phyloP scores from a whole-genome alignment of 2,888 invertebrate species.

The Nomada hirtipes region DNA sequence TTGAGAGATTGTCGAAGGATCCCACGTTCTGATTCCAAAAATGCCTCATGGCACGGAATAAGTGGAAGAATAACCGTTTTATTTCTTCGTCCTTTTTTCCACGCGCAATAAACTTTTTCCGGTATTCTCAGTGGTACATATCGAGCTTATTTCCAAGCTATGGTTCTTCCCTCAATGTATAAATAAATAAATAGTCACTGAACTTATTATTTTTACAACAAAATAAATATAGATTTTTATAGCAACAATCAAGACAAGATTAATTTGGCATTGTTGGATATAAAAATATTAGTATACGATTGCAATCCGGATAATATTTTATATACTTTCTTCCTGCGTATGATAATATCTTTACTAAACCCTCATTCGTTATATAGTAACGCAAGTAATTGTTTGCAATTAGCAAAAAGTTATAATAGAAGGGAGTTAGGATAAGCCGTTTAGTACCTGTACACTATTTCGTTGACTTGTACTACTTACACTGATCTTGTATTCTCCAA shows the following conservation, averaged over 20 bases:
- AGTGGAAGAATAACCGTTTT: conserved; percentile 39
- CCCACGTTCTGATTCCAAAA: conserved; percentile 44
- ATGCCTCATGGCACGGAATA: conserved; percentile 49
- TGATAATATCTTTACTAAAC: too few species aligned
- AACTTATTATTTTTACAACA: not conserved
- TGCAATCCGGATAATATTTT: too few species aligned
- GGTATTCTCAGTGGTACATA: conserved; percentile 16
- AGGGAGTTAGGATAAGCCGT: too few species aligned
- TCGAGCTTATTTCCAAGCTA: conserved; percentile 18
- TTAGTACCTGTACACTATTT: not conserved
- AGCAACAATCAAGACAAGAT: not conserved
- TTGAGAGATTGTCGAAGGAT: conserved; percentile 37
- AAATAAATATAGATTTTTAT: not conserved
- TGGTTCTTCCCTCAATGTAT: too few species aligned
- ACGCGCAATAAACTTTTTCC: conserved; percentile 20
- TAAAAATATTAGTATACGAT: too few species aligned
- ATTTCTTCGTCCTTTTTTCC: conserved; percentile 21
- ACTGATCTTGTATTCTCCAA: too few species aligned
- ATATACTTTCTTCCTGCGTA: too few species aligned
- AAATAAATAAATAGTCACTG: not conserved
- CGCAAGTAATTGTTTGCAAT: too few species aligned
- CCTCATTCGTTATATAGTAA: too few species aligned
- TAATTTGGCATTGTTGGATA: not conserved
- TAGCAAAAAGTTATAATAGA: too few species aligned
- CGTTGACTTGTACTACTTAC: conserved; percentile 1